A percentile compares a stretch with the other conserved stretches of the same genome.
Conservation (phyloP, 1,140 invertebrate genomes). For the Ladona fulva region DNA sequence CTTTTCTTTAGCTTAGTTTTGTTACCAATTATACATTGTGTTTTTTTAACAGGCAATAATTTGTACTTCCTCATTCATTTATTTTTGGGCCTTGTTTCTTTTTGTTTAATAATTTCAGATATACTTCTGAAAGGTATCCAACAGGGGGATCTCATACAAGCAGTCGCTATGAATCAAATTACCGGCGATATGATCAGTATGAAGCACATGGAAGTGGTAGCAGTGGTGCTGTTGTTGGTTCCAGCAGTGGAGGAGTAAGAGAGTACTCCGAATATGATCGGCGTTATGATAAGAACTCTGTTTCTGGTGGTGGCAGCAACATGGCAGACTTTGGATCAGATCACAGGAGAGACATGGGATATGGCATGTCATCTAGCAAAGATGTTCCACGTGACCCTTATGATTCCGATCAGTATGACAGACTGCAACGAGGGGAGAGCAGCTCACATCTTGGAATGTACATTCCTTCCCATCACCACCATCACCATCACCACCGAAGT, state of each 20-base stretch:
- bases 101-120: constrained; percentile 13
- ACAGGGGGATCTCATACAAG: background rate
- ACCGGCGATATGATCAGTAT: constrained; percentile 13
- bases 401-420: background rate
- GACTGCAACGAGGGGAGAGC: background rate
- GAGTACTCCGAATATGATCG: background rate
- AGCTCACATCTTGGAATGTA: background rate
- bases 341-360: background rate
- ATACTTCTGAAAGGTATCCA: constrained; percentile 12
- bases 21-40: too few relatives aligned
- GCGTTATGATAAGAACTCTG: background rate
- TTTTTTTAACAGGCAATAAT: too few relatives aligned
- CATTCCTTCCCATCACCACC: constrained; percentile 18
- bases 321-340: background rate
- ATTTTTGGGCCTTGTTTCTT: constrained; percentile 1
- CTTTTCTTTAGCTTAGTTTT: too few relatives aligned
- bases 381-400: background rate
- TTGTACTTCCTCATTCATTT: background rate
- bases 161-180: constrained; percentile 1
- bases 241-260: background rate
- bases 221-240: background rate
- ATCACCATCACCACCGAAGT: constrained; percentile 12
- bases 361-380: background rate
- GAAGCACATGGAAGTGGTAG: background rate
- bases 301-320: background rate